Evolutionary conservation across 1,140 invertebrate species (phyloP).

Genomic region (Cydia fagiglandana): DNA sequence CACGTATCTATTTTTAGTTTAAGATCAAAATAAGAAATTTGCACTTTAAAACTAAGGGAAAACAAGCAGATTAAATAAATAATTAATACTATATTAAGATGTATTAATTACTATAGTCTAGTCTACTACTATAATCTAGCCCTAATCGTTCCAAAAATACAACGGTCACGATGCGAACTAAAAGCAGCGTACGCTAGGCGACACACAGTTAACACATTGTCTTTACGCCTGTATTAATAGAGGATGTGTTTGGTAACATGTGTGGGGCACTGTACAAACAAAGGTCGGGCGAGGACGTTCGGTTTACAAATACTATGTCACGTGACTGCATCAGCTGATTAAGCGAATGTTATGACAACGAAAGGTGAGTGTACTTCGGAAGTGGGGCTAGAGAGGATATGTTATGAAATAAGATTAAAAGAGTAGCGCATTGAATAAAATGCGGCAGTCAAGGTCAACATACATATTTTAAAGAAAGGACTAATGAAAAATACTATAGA

Average conservation of each 20-base stretch:
- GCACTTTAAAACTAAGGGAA: not conserved
- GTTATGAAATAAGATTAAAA: not conserved
- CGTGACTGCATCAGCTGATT: conserved; percentile 25
- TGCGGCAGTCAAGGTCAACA: not conserved
- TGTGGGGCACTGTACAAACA: conserved; percentile 17
- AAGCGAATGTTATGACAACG: conserved; percentile 17
- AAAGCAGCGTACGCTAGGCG: conserved; percentile 2
- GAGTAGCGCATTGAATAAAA: not conserved
- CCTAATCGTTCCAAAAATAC: conserved; percentile 17
- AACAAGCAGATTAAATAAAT: not conserved
- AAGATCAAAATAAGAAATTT: not conserved
- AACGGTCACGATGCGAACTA: conserved; percentile 11
- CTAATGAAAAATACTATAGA: too few species aligned
- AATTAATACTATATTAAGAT: not conserved
- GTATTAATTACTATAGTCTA: too few species aligned
- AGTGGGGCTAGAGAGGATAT: not conserved
- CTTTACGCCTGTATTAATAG: not conserved
- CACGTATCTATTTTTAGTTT: not conserved
- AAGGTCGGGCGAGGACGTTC: conserved; percentile 14
- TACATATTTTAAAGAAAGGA: not conserved
- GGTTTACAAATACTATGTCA: conserved; percentile 28
- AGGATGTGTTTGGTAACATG: not conserved
- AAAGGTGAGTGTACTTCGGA: not conserved
- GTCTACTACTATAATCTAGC: too few species aligned
- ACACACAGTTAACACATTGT: not conserved